Base-by-base conservation (phyloP, 1,140 invertebrate genomes). In the Micrasema longulum region DNA sequence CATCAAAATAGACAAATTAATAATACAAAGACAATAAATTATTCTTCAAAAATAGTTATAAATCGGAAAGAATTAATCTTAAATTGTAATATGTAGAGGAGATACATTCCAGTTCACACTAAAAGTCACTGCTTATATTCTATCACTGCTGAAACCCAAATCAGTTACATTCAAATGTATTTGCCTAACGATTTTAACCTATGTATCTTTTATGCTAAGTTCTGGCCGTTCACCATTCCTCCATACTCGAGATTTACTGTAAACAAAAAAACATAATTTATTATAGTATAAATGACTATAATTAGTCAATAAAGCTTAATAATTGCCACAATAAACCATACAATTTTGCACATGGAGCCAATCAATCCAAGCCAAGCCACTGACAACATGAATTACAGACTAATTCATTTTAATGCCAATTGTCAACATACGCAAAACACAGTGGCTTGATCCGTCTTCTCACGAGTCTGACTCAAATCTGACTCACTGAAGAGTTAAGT, bases 1-100 rank as follows among this genome's bases (percentile, higher is more conserved):
- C 72, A 71, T 67, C 62, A 72, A 67, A 72, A 45, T 50, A 71
- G 70, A 72, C 70, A 65, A 74, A 23, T 31, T 31, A 41, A 76
- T 76, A 69, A 76, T 73, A 76, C 71, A 76, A 45, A 73, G 67
- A 73, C 74, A 76, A 76, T 76, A 76, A 76, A 73, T 76, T 76
- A 76, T 69, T 63, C 35, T 73, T 70, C 69, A 62, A 76, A 75
- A 75, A 64, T 64, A 75, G 47, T 53, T 52, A 69, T 75, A 65
- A 70, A 71, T 60, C 64, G 73, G 74, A 76, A 71, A 76, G 68
- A 62, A 73, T 63, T 71, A 35, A 71, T 70, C 74, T 72, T 75
- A 75, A 45, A 75, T 47, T 43, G 31, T 23, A 69, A 31, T 31
- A 31, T 31, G 64, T 69, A 67, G 57, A 73, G 69, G 68, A 71